phyloP scores from a whole-genome alignment of 2,797 vertebrate species.

The Sylvia borin region DNA sequence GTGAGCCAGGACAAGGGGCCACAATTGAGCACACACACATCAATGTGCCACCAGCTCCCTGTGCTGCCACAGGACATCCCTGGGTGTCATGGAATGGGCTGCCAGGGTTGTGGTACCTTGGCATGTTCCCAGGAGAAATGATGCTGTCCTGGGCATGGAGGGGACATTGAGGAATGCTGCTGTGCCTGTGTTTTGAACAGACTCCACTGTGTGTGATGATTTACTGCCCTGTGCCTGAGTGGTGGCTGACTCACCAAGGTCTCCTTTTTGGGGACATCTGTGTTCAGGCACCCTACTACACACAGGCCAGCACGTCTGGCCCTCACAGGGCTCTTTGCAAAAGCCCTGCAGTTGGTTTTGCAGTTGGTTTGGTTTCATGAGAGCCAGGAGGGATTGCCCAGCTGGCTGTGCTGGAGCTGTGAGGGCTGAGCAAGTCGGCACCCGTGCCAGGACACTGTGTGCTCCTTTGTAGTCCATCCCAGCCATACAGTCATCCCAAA shows the following conservation, averaged over 20 bases:
- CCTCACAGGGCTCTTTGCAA: neutral
- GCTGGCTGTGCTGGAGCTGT: neutral
- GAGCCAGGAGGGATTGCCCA: neutral
- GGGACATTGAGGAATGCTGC: neutral
- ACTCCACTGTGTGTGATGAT: neutral
- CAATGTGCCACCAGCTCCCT: neutral
- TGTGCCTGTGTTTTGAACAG: neutral
- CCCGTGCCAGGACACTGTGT: neutral
- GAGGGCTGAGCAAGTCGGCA: neutral
- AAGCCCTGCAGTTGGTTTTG: neutral
- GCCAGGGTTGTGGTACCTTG: neutral
- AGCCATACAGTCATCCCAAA: constrained; percentile 9
- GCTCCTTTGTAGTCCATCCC: constrained; percentile 57
- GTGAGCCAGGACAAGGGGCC: neutral
- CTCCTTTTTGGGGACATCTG: fast-evolving
- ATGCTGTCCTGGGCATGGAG: neutral
- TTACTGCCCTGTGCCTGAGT: neutral
- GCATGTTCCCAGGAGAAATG: neutral
- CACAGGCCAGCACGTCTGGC: neutral
- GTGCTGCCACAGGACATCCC: fast-evolving
- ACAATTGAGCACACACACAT: fast-evolving
- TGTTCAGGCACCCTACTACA: neutral
- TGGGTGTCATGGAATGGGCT: neutral
- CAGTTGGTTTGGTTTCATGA: neutral
- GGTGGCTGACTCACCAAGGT: neutral